Base-by-base conservation (phyloP, 2,888 invertebrate genomes). In the Caenorhabditis virilis region DNA sequence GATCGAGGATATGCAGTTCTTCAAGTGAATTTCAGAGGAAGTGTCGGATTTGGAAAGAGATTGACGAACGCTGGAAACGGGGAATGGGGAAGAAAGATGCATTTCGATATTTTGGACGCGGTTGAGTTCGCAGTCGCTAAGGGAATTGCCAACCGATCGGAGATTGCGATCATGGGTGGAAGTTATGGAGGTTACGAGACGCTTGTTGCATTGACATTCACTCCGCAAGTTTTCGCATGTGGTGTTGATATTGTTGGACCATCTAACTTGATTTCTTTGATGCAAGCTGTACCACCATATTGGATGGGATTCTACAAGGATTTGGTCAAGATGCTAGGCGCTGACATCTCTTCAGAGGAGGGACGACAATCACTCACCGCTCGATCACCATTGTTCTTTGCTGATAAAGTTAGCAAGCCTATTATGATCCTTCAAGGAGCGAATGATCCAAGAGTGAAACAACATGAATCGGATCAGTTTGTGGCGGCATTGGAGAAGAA, bases 81-180 rank as follows among this genome's bases (percentile, higher is more conserved):
- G 15, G 82, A 83, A 62, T 83, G 82, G 82, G 82, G 81, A 30
- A 48, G 79, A 9, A 81, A 81, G 58, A 82, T 82, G 82, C 82
- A 82, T 48, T 75, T 77, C 48, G 82, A 82, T 47, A 67, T 83
- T 13, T 59, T 83, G 26, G 82, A 83, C 46, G 82, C 78, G 3
- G 78, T 81, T 26, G 78, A 82, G 39, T 82, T 78, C 53, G 74
- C 76, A 2, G 70, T 79, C 23, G 65, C 72, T 5, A 75, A 75
- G 35, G 79, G 79, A 39, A 76, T 80, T 39, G 78, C 80, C 22
- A 64, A 76, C 47, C 43, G 72, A 30, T 60, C 68, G 33, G 61
- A 72, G 26, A 66, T 79, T 11, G 80, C 79, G 11, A 74, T 79
- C 27, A 76, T 81, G 72, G 79, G 79, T 35, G 77, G 75, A 22